Evolutionary conservation across 2,113 vertebrate genomes (phyloP).

Genomic region (Archilochus colubris): DNA sequence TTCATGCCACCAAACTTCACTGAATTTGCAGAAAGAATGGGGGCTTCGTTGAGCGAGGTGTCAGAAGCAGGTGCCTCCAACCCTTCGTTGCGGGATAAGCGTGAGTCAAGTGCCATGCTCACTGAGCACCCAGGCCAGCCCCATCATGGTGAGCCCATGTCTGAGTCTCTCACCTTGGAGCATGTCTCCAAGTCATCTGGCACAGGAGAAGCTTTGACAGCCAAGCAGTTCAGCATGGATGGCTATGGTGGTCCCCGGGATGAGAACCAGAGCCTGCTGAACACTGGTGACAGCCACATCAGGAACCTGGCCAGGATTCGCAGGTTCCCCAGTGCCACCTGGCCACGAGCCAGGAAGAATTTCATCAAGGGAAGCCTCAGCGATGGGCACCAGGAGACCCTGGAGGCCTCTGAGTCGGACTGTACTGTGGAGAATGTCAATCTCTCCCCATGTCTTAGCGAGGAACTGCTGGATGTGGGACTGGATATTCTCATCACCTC

Average conservation of each 20-base stretch:
- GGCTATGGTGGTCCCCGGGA: constrained; percentile 40
- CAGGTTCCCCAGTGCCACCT: constrained; percentile 78
- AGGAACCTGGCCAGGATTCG: constrained; percentile 55
- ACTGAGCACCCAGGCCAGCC: constrained; percentile 62
- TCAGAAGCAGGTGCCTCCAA: constrained; percentile 78
- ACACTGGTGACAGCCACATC: not conserved
- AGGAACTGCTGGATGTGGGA: constrained; percentile 85
- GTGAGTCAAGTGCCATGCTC: constrained; percentile 74
- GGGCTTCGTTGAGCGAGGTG: constrained; percentile 84
- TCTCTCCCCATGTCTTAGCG: constrained; percentile 91
- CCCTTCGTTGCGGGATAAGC: constrained; percentile 85
- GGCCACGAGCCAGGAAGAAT: constrained; percentile 80
- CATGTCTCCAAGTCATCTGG: constrained; percentile 66
- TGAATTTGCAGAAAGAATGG: constrained; percentile 92
- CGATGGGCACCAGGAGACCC: constrained; percentile 75
- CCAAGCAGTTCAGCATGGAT: constrained; percentile 33
- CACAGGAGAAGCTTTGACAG: constrained; percentile 35
- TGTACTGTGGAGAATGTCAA: constrained; percentile 78
- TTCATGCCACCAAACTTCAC: constrained; percentile 96
- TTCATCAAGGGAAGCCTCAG: constrained; percentile 69
- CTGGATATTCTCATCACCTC: constrained; percentile 79
- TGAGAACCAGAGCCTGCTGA: constrained; percentile 68
- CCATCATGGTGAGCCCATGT: constrained; percentile 53
- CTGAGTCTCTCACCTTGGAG: constrained; percentile 73
- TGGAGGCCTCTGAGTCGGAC: constrained; percentile 70